phyloP scores from a whole-genome alignment of 2,888 invertebrate genomes.

The Drosophila multiciliata region DNA sequence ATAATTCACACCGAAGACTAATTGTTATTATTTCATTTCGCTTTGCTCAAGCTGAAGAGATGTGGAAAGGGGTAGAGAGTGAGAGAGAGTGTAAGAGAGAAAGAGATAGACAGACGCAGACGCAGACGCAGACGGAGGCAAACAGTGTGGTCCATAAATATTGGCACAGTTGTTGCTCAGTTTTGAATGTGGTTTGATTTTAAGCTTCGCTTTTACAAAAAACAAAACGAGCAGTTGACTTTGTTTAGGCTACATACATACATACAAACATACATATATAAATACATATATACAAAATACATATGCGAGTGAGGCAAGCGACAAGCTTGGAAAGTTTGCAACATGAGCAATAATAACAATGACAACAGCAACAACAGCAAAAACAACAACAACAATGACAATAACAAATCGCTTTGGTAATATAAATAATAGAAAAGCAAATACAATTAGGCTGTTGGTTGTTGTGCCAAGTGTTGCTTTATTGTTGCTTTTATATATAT shows the following conservation, averaged over 20 bases:
- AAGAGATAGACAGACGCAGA: neutral
- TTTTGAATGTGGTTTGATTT: constrained; percentile 12
- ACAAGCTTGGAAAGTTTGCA: constrained; percentile 67
- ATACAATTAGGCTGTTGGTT: constrained; percentile 62
- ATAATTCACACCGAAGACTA: constrained; percentile 51
- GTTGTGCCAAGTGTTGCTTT: constrained; percentile 23
- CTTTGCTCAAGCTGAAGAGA: neutral
- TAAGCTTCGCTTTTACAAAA: constrained; percentile 19
- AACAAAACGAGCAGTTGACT: neutral
- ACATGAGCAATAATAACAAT: constrained; percentile 22
- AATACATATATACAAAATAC: constrained; percentile 2
- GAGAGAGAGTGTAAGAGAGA: neutral
- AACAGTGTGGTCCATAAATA: constrained; percentile 35
- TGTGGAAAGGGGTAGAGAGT: too few species aligned
- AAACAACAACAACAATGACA: constrained; percentile 14
- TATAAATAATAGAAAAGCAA: constrained; percentile 68
- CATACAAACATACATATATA: constrained; percentile 10
- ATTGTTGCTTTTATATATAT: neutral
- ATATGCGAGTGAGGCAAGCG: constrained; percentile 51
- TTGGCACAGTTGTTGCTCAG: constrained; percentile 34
- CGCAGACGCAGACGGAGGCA: neutral
- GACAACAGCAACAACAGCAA: constrained; percentile 26
- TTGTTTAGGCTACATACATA: constrained; percentile 18
- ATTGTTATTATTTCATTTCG: constrained; percentile 48
- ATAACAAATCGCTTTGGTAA: constrained; percentile 54